Base-by-base conservation (phyloP, 2,888 invertebrate species). In the Dermolepida albohirtum region DNA sequence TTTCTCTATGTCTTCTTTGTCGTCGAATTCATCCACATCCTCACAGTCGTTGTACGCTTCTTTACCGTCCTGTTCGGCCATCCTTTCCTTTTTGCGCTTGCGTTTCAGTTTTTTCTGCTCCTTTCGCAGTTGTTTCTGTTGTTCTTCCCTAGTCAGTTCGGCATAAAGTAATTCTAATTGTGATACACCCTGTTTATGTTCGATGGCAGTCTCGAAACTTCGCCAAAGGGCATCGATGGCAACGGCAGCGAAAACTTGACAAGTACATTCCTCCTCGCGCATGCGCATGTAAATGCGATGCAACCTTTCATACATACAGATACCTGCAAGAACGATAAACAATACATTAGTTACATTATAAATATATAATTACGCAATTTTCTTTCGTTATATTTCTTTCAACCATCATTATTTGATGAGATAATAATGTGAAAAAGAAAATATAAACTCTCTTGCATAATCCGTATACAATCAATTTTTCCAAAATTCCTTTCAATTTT, bases 221-320 rank as follows among this genome's bases (percentile, higher is more conserved):
- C 95, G 90, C 78, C 92, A 92, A 11, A 97, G 85, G 5, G 95
- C 93, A 79, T 96, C 94, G 0, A 96, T 90, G 0, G 92, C 93
- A 5, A 94, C 93, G 50, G 94, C 95, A 63, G 95, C 95, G 70
- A 97, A 89, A 62, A 96, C 93, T 83, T 95, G 94, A 85, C 96
- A 96, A n/a, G 96, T 95, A 79, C 94, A 92, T 82, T 96, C 96
- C 80, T 96, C 96, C 81, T 96, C 95, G 67, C 92, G 89, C 77
- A 97, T 87, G 64, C 95, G 90, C 75, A 95, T 89, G 76, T 94
- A 93, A 71, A 97, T 92, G 74, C 93, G 90, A 80, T 96, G 93
- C 54, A 97, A 87, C 67, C 96, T 88, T 80, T 96, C 96, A 81
- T 95, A 95, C 78, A 97, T 90, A 82, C 96, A 95, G 82, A 97